phyloP scores from a whole-genome alignment of 1,140 invertebrate species.

The Drosophila carrolli region DNA sequence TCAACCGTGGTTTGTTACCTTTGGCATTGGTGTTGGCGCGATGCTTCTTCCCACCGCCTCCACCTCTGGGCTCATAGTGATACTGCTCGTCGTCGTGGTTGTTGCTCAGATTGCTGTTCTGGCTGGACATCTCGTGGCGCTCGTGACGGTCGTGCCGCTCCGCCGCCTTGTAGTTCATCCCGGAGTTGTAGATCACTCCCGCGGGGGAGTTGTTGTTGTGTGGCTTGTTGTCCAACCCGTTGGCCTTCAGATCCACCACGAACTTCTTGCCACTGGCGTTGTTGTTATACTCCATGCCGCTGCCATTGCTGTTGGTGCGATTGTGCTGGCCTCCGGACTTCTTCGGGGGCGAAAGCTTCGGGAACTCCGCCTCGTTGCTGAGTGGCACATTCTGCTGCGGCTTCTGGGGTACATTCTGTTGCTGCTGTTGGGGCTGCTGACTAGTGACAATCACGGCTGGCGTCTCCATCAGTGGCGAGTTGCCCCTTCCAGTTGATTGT shows the following conservation, averaged over 20 bases:
- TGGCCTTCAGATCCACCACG: conserved; percentile 64
- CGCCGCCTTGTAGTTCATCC: conserved; percentile 79
- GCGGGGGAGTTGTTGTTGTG: conserved; percentile 47
- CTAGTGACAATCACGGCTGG: conserved; percentile 82
- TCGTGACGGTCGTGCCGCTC: conserved; percentile 75
- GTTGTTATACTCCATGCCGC: conserved; percentile 66
- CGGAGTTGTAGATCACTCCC: conserved; percentile 71
- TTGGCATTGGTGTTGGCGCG: conserved; percentile 85
- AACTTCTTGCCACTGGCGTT: conserved; percentile 62
- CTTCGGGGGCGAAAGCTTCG: conserved; percentile 82
- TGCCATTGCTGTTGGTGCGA: conserved; percentile 71
- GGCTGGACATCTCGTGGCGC: conserved; percentile 80
- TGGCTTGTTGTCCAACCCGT: conserved; percentile 62
- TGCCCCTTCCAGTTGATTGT: conserved; percentile 76
- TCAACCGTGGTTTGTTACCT: conserved; percentile 81
- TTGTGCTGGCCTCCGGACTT: conserved; percentile 73
- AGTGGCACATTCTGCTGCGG: conserved; percentile 69
- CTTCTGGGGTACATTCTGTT: conserved; percentile 49
- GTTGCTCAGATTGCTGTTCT: conserved; percentile 78
- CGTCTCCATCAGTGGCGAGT: conserved; percentile 85
- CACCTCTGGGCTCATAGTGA: conserved; percentile 62
- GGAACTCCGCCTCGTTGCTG: conserved; percentile 81
- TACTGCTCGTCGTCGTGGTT: conserved; percentile 69
- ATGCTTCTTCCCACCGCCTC: conserved; percentile 84
- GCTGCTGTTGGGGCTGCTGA: conserved; percentile 73